These are phyloP conservation scores for Prostheceraeus crozeri DNA, from an alignment of 2,888 invertebrate species.

Conservation along the genomic window DNA sequence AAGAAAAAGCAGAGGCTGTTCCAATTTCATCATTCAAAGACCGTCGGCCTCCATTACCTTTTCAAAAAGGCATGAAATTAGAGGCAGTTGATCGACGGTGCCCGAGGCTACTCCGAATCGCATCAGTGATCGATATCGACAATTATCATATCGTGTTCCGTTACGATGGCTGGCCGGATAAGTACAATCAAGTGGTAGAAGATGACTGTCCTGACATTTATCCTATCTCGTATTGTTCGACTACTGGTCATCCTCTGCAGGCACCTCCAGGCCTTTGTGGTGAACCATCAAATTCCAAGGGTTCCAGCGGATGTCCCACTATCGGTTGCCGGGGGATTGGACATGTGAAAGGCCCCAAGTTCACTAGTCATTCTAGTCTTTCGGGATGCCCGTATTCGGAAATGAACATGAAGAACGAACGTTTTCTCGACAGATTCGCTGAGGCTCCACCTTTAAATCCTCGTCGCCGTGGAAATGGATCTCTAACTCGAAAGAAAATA, in stretches of 20 bases:
- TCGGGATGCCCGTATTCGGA: slow-evolving; percentile 32
- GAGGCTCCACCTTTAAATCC: too few relatives aligned
- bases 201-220: slow-evolving; percentile 82
- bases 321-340: slow-evolving; percentile 81
- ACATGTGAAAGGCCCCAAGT: slow-evolving; percentile 72
- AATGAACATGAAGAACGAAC: slow-evolving; percentile 27
- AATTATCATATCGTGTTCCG: slow-evolving; percentile 68
- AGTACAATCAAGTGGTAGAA: slow-evolving; percentile 77
- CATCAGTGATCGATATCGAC: slow-evolving; percentile 65
- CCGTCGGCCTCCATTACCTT: slow-evolving; percentile 64
- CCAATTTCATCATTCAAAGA: slow-evolving; percentile 69
- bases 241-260: slow-evolving; percentile 74
- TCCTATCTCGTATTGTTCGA: slow-evolving; percentile 79
- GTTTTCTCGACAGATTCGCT: too few relatives aligned
- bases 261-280: slow-evolving; percentile 64
- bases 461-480: too few relatives aligned
- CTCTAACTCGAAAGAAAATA: too few relatives aligned
- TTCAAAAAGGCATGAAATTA: slow-evolving; percentile 70
- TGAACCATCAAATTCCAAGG: neutral
- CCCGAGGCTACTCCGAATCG: slow-evolving; percentile 75
- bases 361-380: slow-evolving; percentile 58
- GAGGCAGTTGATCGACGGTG: slow-evolving; percentile 74
- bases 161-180: slow-evolving; percentile 80
- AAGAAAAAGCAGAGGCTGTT: slow-evolving; percentile 68
- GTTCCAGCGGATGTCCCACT: slow-evolving; percentile 64